Percentiles rank a stretch among this genome's conserved stretches.
phyloP scores from a whole-genome alignment of 2,888 invertebrate species.

The Phortica okadai region DNA sequence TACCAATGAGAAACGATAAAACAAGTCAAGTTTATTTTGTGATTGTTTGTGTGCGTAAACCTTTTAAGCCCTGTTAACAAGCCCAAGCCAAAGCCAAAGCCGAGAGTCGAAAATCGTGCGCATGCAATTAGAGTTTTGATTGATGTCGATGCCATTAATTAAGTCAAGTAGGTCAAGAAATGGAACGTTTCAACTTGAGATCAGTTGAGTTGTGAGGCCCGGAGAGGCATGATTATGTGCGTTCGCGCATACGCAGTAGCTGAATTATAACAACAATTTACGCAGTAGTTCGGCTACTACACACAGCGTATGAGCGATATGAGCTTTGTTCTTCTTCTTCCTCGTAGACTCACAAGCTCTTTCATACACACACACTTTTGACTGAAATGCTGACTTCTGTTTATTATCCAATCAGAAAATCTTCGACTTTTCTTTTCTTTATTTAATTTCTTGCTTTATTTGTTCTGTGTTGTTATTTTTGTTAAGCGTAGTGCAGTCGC shows the following conservation, averaged over 20 bases:
- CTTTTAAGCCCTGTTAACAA: constrained; percentile 9
- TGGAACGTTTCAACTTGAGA: neutral
- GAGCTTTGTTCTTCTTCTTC: too few relatives aligned
- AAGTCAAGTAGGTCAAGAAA: constrained; percentile 19
- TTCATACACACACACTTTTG: neutral
- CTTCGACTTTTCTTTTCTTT: neutral
- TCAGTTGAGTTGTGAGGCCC: too few relatives aligned
- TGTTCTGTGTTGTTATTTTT: neutral
- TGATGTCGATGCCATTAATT: constrained; percentile 16
- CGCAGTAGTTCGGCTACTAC: neutral
- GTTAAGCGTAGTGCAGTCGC: constrained; percentile 21
- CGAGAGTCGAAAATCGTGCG: constrained; percentile 14
- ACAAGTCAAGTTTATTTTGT: neutral
- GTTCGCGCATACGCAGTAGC: neutral
- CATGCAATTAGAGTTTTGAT: constrained; percentile 19
- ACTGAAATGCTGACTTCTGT: neutral
- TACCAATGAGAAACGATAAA: neutral
- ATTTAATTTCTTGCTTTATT: neutral
- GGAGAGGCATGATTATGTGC: neutral
- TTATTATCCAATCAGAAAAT: constrained; percentile 20
- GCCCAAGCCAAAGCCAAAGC: constrained; percentile 1
- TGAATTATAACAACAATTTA: neutral
- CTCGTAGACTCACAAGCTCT: neutral
- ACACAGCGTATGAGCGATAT: constrained; percentile 3
- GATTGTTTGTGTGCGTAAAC: neutral